Evolutionary conservation across 2,888 invertebrate species (phyloP).

Genomic region (Carcina quercana): DNA sequence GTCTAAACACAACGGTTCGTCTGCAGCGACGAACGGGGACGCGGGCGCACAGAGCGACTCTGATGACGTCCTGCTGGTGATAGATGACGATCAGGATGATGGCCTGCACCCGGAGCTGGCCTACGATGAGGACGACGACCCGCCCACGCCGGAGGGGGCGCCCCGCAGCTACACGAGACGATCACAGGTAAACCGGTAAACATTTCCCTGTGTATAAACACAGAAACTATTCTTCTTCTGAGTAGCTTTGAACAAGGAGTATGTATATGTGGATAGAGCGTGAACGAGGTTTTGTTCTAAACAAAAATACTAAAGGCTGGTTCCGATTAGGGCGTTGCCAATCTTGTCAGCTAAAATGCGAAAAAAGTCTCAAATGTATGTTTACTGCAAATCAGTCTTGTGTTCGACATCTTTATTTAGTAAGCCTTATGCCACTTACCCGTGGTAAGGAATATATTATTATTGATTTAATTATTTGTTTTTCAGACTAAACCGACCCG

Average conservation of each 20-base stretch:
- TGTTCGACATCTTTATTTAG: no score
- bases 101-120: conserved; percentile 65
- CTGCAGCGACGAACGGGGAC: conserved; percentile 22
- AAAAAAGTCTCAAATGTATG: no score
- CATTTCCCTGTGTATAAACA: background rate
- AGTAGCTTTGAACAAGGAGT: no score
- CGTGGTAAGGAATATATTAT: no score
- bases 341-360: no score
- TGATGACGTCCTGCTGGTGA: conserved; percentile 37
- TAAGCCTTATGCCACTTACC: no score
- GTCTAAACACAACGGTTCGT: conserved; percentile 33
- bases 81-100: conserved; percentile 39
- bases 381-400: conserved; percentile 34
- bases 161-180: conserved; percentile 55
- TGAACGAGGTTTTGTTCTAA: no score
- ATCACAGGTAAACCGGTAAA: conserved; percentile 45
- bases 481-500: conserved; percentile 40
- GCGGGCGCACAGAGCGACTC: conserved; percentile 42
- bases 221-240: background rate
- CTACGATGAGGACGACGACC: conserved; percentile 51
- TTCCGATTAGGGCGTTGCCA: no score
- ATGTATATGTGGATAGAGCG: no score
- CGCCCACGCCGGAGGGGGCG: conserved; percentile 35
- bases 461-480: background rate
- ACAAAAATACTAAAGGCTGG: no score